These are phyloP conservation scores for Corythaeola cristata DNA, from an alignment of 2,113 vertebrate genomes.

Conservation along the genomic window DNA sequence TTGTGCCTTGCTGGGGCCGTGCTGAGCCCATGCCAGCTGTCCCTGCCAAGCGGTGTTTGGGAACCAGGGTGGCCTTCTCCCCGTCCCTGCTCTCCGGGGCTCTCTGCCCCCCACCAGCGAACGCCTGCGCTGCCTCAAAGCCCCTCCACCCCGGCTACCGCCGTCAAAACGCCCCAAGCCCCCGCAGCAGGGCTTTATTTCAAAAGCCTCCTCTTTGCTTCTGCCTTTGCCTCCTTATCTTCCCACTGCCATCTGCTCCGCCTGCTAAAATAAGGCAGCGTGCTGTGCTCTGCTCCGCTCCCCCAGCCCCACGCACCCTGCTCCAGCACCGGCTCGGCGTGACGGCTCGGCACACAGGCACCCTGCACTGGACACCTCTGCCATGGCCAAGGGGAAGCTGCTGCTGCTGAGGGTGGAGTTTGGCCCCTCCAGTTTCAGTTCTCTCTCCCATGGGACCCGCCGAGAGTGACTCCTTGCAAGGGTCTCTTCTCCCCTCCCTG, in stretches of 20 bases:
- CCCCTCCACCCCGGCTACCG: background rate
- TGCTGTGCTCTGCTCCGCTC: background rate
- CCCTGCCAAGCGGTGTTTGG: background rate
- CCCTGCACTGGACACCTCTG: background rate
- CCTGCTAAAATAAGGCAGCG: conserved; percentile 43
- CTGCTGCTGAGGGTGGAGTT: background rate
- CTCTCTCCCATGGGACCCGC: background rate
- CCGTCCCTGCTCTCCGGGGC: background rate
- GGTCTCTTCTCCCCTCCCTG: background rate
- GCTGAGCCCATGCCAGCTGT: background rate
- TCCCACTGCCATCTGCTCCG: conserved; percentile 59
- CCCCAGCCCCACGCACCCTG: background rate
- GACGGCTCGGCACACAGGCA: fast-evolving
- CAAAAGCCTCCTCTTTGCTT: background rate
- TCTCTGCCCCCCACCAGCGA: background rate
- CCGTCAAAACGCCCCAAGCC: background rate
- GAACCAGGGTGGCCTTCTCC: background rate
- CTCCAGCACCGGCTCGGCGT: background rate
- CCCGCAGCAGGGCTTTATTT: background rate
- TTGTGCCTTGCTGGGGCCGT: background rate
- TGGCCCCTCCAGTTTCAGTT: background rate
- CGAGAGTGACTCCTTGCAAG: background rate
- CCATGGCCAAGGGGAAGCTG: background rate
- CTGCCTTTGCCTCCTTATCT: conserved; percentile 30
- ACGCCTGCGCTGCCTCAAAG: background rate